A percentile compares a stretch with the other conserved stretches of the same genome.
These are phyloP conservation scores for Borostomias antarcticus DNA, from an alignment of 2,797 vertebrate species.

Conservation along the genomic window DNA sequence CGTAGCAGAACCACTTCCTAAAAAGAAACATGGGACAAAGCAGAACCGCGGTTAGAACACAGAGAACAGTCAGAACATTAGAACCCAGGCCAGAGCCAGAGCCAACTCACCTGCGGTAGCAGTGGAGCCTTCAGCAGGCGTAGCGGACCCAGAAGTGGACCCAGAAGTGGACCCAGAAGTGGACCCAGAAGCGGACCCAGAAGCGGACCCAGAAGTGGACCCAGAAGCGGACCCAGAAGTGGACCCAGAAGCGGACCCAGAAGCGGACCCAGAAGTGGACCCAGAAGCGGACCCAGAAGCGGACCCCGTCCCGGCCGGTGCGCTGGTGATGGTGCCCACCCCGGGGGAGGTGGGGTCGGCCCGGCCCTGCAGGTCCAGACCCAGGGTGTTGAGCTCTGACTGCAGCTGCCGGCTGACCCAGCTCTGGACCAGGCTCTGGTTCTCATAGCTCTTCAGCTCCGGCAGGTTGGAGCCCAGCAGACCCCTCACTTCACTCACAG, in stretches of 20 bases:
- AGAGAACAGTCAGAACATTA: background rate
- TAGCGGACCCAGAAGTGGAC: background rate
- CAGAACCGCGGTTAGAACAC: too few relatives aligned
- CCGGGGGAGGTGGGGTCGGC: background rate
- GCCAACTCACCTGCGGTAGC: slow-evolving; percentile 38
- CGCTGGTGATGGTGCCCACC: background rate
- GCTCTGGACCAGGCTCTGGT: slow-evolving; percentile 30
- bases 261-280: background rate
- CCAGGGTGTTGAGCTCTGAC: slow-evolving; percentile 42
- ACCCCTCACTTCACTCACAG: slow-evolving; percentile 54
- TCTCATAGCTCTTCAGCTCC: slow-evolving; percentile 64
- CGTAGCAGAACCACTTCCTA: background rate
- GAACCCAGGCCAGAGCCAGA: too few relatives aligned
- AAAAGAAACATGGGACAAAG: too few relatives aligned
- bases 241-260: background rate
- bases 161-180: background rate
- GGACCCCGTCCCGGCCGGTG: background rate
- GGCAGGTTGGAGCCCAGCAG: slow-evolving; percentile 67
- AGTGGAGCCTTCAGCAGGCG: background rate
- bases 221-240: background rate
- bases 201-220: background rate
- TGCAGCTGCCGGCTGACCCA: slow-evolving; percentile 62
- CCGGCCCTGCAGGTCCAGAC: slow-evolving; percentile 58
- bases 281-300: background rate
- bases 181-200: background rate